Evolutionary conservation across 2,113 vertebrate genomes (phyloP).

Genomic region (Dryoscopus gambensis): DNA sequence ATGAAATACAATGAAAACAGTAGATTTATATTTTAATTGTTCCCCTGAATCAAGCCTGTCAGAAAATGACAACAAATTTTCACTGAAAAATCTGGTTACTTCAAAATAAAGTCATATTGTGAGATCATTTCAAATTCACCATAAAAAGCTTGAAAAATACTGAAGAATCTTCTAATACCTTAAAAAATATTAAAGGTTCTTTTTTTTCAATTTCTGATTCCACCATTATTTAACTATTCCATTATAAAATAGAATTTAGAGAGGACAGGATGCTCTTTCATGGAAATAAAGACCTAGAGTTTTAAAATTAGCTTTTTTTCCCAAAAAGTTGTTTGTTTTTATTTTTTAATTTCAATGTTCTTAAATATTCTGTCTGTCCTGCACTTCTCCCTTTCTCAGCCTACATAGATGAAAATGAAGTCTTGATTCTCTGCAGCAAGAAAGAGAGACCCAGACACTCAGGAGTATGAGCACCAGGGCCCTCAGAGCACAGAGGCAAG

Average conservation of each 20-base stretch:
- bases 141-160: not conserved
- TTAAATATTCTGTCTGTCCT: not conserved
- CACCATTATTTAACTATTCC: not conserved
- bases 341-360: not conserved
- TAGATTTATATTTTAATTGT: not conserved
- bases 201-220: not conserved
- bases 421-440: not conserved
- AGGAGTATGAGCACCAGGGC: not conserved
- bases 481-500: fast-evolving
- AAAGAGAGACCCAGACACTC: no score
- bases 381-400: not conserved
- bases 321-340: fast-evolving
- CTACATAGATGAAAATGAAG: not conserved
- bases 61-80: not conserved
- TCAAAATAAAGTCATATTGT: not conserved
- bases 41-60: not conserved
- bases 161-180: not conserved
- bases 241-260: not conserved
- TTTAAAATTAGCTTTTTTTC: not conserved
- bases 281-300: not conserved
- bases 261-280: not conserved
- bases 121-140: not conserved
- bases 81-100: not conserved
- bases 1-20: not conserved
- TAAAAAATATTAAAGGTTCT: not conserved